phyloP scores from a whole-genome alignment of 2,888 invertebrate species.

The Macropis europaea region DNA sequence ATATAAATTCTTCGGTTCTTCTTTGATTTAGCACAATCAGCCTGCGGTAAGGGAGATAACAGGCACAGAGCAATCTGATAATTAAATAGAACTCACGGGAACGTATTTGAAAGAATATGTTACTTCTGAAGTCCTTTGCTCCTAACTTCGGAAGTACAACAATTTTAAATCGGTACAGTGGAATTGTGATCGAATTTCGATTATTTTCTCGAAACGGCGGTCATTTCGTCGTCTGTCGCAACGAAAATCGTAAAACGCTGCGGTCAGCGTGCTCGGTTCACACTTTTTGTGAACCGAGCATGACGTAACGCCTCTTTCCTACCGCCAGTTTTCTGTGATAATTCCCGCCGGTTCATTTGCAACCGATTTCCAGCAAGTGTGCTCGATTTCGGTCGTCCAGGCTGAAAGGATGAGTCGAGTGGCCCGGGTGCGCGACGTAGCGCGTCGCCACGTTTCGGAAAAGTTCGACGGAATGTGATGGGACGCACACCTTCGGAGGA shows the following conservation, averaged over 20 bases:
- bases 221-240: not conserved
- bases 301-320: not conserved
- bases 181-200: no score
- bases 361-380: not conserved
- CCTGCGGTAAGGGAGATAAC: no score
- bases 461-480: not conserved
- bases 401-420: not conserved
- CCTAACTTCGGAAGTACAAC: no score
- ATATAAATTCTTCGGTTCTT: no score
- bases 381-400: not conserved
- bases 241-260: not conserved
- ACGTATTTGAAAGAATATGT: no score
- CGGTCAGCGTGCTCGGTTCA: not conserved
- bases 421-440: not conserved
- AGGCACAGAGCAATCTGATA: no score
- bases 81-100: no score
- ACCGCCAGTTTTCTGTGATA: conserved; percentile 16
- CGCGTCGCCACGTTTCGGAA: not conserved
- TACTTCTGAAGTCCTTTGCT: no score
- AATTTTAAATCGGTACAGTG: no score
- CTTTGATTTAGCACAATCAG: no score
- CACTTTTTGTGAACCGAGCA: no score
- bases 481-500: not conserved
- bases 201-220: not conserved
- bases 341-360: not conserved